Percentiles rank a stretch among this genome's conserved stretches.
phyloP scores from a whole-genome alignment of 2,797 vertebrate genomes.

The Lindbergichthys nudifrons region DNA sequence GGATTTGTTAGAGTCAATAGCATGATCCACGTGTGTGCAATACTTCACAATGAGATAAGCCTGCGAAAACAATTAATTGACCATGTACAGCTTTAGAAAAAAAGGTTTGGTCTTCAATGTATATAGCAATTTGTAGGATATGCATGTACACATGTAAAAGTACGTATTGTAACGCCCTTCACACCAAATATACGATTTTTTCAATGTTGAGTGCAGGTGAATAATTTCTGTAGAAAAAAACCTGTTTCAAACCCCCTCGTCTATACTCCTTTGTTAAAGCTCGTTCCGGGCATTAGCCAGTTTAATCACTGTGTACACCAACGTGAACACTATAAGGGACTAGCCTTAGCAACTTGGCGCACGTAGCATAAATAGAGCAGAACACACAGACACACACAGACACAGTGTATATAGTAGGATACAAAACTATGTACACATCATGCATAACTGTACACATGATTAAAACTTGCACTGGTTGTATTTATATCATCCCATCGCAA shows the following conservation, averaged over 20 bases:
- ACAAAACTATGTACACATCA: conserved; percentile 56
- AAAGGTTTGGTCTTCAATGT: neutral
- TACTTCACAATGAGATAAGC: neutral
- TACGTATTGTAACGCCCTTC: conserved; percentile 16
- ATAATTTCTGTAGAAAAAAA: neutral
- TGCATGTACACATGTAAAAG: conserved; percentile 41
- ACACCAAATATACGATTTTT: neutral
- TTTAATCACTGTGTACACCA: conserved; percentile 45
- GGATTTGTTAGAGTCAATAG: conserved; percentile 17
- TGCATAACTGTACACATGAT: conserved; percentile 36
- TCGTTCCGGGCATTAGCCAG: conserved; percentile 22
- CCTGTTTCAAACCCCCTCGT: neutral
- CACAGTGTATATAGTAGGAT: conserved; percentile 49
- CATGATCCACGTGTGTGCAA: conserved; percentile 16
- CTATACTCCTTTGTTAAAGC: conserved; percentile 19
- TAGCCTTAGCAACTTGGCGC: conserved; percentile 50
- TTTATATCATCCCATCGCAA: conserved; percentile 38
- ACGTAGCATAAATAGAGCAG: conserved; percentile 54
- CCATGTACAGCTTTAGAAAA: conserved; percentile 1
- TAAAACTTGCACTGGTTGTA: conserved; percentile 29
- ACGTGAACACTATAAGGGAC: conserved; percentile 53
- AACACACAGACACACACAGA: conserved; percentile 39
- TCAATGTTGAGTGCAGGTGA: neutral
- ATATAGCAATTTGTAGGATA: conserved; percentile 7
- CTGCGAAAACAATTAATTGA: conserved; percentile 4